Percentiles rank a stretch among this genome's conserved stretches.
Evolutionary conservation across 2,113 vertebrate genomes (phyloP).

Genomic region (Lophotis ruficrista): DNA sequence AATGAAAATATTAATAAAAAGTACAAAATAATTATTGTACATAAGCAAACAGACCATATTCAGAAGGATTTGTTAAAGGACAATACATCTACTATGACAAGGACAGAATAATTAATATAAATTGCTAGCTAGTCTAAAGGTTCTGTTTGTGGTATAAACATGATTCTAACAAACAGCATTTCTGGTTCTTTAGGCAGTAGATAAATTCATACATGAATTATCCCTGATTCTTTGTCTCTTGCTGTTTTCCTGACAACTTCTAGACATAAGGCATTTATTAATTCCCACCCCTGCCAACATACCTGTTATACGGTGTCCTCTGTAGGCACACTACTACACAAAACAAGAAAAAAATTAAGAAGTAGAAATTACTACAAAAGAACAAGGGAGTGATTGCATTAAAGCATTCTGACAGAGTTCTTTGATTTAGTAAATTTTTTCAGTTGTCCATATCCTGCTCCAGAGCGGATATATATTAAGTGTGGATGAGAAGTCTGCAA

Average conservation of each 20-base stretch:
- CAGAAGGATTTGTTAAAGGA: not conserved
- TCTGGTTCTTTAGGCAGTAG: not conserved
- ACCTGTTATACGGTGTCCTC: not conserved
- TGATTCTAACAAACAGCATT: not conserved
- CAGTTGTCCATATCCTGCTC: not conserved
- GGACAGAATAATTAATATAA: not conserved
- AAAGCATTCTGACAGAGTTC: not conserved
- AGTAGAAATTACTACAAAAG: not conserved
- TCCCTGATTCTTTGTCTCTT: not conserved
- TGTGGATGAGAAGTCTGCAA: not conserved
- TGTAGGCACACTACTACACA: not conserved
- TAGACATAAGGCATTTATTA: not conserved
- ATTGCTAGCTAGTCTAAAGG: not conserved
- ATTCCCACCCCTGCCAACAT: not conserved
- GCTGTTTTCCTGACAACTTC: not conserved
- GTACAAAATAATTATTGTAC: not conserved
- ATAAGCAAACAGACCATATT: not conserved
- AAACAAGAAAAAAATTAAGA: not conserved
- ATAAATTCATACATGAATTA: not conserved
- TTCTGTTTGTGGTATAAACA: not conserved
- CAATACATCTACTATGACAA: not conserved
- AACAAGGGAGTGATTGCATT: not conserved
- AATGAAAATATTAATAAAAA: conserved; percentile 6
- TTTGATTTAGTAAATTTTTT: not conserved
- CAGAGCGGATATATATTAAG: not conserved